These are phyloP conservation scores for Salvelinus sp. DNA, from an alignment of 2,113 vertebrate genomes.

Conservation along the genomic window DNA sequence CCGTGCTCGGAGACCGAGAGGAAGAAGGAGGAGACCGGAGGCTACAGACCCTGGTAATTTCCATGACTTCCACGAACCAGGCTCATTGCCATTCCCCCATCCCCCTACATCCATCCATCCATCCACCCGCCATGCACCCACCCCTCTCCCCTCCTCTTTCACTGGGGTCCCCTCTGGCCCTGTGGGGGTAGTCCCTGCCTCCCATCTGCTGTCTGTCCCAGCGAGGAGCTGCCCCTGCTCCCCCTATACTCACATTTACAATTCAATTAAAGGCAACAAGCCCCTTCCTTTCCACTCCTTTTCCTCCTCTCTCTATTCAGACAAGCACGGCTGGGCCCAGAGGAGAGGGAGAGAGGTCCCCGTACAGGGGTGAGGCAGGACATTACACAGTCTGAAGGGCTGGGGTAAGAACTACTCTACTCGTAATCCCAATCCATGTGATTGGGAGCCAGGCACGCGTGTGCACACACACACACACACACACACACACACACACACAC, in stretches of 20 bases:
- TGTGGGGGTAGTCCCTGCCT: slow-evolving; percentile 72
- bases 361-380: slow-evolving; percentile 50
- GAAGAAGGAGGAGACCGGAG: slow-evolving; percentile 35
- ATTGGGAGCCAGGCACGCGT: too few relatives aligned
- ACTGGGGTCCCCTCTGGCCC: slow-evolving; percentile 65
- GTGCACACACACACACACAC: too few relatives aligned
- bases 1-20: background rate
- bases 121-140: slow-evolving; percentile 12
- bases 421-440: too few relatives aligned
- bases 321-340: slow-evolving; percentile 61
- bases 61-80: slow-evolving; percentile 47
- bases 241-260: slow-evolving; percentile 77
- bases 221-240: slow-evolving; percentile 52
- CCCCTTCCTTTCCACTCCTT: slow-evolving; percentile 49
- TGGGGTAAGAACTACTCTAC: too few relatives aligned
- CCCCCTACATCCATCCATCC: slow-evolving; percentile 61
- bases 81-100: slow-evolving; percentile 58
- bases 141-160: slow-evolving; percentile 27
- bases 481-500: too few relatives aligned
- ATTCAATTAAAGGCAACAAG: slow-evolving; percentile 81
- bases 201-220: slow-evolving; percentile 78
- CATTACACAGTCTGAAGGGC: too few relatives aligned
- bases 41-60: slow-evolving; percentile 69
- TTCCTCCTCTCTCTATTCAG: slow-evolving; percentile 36
- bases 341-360: slow-evolving; percentile 61